Percentiles rank a stretch among this genome's conserved stretches.
phyloP scores from a whole-genome alignment of 64 coral and sea anemone species.

The Montipora foliosa region DNA sequence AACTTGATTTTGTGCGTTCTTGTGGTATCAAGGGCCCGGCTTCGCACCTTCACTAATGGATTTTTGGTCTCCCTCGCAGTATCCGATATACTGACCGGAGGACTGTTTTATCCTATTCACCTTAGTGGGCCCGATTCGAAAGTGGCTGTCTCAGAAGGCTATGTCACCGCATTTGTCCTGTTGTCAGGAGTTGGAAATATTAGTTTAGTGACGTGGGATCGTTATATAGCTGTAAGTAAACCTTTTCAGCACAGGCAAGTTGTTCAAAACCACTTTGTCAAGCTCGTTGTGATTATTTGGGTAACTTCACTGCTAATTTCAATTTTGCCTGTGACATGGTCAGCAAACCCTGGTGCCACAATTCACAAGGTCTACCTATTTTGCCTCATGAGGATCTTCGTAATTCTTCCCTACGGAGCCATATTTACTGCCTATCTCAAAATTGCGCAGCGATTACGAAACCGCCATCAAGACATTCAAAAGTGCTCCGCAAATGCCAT shows the following conservation, averaged over 20 bases:
- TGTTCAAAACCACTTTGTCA: constrained; percentile 1
- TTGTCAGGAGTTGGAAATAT: constrained; percentile 41
- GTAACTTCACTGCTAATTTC: constrained; percentile 21
- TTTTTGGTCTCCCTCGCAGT: constrained; percentile 40
- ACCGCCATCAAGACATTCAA: background rate
- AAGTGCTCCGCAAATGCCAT: background rate
- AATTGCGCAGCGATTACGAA: background rate
- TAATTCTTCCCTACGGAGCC: constrained; percentile 10
- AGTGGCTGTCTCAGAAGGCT: constrained; percentile 14
- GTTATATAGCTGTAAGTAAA: constrained; percentile 14
- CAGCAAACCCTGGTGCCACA: background rate
- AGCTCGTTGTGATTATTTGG: constrained; percentile 11
- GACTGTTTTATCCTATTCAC: constrained; percentile 16
- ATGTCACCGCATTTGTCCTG: constrained; percentile 32
- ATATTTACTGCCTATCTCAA: constrained; percentile 14
- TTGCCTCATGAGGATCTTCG: constrained; percentile 9
- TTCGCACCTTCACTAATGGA: constrained; percentile 41
- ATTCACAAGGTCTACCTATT: constrained; percentile 37
- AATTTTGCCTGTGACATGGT: constrained; percentile 11
- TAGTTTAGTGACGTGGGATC: constrained; percentile 41
- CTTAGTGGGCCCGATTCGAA: constrained; percentile 19
- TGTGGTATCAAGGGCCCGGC: background rate
- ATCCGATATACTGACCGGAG: constrained; percentile 27
- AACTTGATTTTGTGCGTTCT: background rate
- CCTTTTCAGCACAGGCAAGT: constrained; percentile 17